Percentiles rank a stretch among this genome's conserved stretches.
These are phyloP conservation scores for Pyrochroa serraticornis DNA, from an alignment of 2,888 invertebrate species.

Conservation along the genomic window DNA sequence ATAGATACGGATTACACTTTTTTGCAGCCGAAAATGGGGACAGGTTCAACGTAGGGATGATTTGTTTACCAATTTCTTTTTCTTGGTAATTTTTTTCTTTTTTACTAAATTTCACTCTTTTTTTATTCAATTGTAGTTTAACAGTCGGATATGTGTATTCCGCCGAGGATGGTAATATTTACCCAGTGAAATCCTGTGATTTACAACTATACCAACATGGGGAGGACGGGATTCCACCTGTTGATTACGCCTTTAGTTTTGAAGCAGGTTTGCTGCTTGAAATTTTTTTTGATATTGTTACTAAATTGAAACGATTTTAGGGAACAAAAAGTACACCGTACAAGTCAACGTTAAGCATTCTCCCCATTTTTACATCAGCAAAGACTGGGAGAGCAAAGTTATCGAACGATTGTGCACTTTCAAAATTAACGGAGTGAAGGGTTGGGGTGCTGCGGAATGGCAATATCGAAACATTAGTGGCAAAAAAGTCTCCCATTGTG, in stretches of 20 bases:
- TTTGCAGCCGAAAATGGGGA: slow-evolving; percentile 73
- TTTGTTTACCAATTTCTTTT: slow-evolving; percentile 68
- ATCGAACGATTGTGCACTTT: slow-evolving; percentile 66
- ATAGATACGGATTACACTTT: slow-evolving; percentile 74
- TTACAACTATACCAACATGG: slow-evolving; percentile 67
- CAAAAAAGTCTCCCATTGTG: slow-evolving; percentile 29
- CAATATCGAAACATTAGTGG: slow-evolving; percentile 63
- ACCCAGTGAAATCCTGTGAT: slow-evolving; percentile 59
- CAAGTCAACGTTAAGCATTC: slow-evolving; percentile 63
- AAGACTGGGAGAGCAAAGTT: slow-evolving; percentile 65
- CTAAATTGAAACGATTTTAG: slow-evolving; percentile 50
- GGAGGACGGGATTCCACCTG: slow-evolving; percentile 64
- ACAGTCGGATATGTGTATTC: slow-evolving; percentile 68
- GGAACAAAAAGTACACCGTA: slow-evolving; percentile 60
- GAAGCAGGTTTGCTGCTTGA: slow-evolving; percentile 58
- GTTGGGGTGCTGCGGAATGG: slow-evolving; percentile 71
- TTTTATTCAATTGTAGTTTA: slow-evolving; percentile 57
- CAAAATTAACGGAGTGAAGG: slow-evolving; percentile 66
- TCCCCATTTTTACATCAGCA: slow-evolving; percentile 65
- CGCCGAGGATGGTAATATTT: slow-evolving; percentile 53
- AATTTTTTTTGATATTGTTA: slow-evolving; percentile 6
- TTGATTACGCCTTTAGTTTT: slow-evolving; percentile 68
- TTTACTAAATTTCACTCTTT: neutral
- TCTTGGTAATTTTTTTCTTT: slow-evolving; percentile 58
- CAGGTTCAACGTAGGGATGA: slow-evolving; percentile 65